These are phyloP conservation scores for Chloroceryle aenea DNA, from an alignment of 2,113 vertebrate species.

Conservation along the genomic window DNA sequence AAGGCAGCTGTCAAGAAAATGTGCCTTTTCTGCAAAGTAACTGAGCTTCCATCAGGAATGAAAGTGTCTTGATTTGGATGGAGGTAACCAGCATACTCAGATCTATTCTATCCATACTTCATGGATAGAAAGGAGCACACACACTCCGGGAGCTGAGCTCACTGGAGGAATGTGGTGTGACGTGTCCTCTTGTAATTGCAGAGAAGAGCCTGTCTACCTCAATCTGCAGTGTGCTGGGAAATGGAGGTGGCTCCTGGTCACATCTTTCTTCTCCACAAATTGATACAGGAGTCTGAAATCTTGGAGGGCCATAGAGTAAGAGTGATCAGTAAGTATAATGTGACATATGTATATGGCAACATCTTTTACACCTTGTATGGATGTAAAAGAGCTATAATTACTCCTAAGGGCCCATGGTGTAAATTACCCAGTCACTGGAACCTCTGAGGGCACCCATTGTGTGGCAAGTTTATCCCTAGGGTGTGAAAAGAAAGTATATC, in stretches of 20 bases:
- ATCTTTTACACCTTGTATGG: neutral
- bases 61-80: neutral
- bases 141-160: neutral
- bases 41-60: neutral
- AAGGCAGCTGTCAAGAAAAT: neutral
- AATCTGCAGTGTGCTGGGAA: neutral
- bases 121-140: neutral
- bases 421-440: neutral
- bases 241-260: neutral
- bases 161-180: neutral
- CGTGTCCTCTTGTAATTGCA: neutral
- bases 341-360: accelerated
- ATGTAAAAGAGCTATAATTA: neutral
- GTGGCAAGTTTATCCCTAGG: accelerated
- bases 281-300: neutral
- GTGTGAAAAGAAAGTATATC: neutral
- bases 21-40: neutral
- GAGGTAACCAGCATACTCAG: neutral
- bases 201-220: neutral
- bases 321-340: neutral
- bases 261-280: neutral
- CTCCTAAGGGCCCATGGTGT: accelerated
- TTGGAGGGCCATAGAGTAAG: accelerated
- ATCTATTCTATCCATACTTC: too few relatives aligned
- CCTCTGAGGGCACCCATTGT: neutral